These are phyloP conservation scores for Mustelus asterias DNA, from an alignment of 2,113 vertebrate genomes.

Conservation along the genomic window DNA sequence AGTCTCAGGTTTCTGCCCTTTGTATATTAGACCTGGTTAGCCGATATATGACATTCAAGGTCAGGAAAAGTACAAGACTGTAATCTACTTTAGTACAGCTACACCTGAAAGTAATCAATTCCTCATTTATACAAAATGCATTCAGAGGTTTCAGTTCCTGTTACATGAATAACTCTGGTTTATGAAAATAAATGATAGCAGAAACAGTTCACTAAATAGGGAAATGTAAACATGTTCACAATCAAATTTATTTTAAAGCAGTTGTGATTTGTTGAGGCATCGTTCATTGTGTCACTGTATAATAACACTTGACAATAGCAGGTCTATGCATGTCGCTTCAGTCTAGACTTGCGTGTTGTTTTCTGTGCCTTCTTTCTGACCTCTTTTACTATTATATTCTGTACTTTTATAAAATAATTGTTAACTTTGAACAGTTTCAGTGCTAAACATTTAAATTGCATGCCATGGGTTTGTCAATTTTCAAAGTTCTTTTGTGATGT, in stretches of 20 bases:
- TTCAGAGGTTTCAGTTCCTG: neutral
- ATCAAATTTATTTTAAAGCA: neutral
- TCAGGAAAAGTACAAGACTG: conserved; percentile 61
- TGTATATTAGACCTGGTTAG: conserved; percentile 48
- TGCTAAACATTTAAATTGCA: neutral
- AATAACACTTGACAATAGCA: neutral
- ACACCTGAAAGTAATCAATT: conserved; percentile 51
- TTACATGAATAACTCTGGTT: neutral
- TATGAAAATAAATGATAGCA: neutral
- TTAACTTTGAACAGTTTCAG: neutral
- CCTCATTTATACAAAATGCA: neutral
- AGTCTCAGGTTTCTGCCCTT: neutral
- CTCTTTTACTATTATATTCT: neutral
- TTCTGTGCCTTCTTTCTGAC: neutral
- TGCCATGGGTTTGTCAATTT: neutral
- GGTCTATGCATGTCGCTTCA: neutral
- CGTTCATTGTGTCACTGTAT: neutral
- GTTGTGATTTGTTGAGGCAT: conserved; percentile 15
- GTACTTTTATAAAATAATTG: neutral
- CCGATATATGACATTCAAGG: conserved; percentile 57
- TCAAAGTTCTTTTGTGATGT: neutral
- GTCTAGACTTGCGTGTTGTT: neutral
- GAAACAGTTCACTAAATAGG: neutral
- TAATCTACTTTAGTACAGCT: conserved; percentile 53
- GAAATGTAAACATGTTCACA: neutral